Percentiles rank a stretch among this genome's conserved stretches.
phyloP scores from a whole-genome alignment of 2,797 vertebrate species.

The Tenualosa ilisha region DNA sequence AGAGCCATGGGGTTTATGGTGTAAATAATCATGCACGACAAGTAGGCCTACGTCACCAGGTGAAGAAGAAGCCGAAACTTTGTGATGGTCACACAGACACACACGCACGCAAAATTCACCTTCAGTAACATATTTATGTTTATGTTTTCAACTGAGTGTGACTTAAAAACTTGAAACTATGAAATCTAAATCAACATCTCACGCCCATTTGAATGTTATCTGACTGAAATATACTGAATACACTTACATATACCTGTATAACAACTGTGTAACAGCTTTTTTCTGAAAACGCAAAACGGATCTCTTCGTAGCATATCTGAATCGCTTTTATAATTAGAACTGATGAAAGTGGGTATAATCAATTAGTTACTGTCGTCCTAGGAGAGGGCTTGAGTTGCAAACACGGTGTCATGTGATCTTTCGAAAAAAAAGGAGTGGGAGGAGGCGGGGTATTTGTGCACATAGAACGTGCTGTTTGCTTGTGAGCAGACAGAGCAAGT shows the following conservation, averaged over 20 bases:
- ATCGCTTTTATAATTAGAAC: not conserved
- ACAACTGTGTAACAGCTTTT: no score
- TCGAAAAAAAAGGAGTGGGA: conserved; percentile 23
- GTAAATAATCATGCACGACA: not conserved
- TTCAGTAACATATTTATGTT: not conserved
- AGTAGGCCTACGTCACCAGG: not conserved
- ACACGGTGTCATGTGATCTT: conserved; percentile 32
- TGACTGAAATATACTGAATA: no score
- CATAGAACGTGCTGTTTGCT: conserved; percentile 29
- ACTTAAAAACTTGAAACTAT: not conserved
- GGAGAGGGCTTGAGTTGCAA: conserved; percentile 15
- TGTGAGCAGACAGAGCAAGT: conserved; percentile 13
- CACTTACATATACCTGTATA: no score
- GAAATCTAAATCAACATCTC: not conserved
- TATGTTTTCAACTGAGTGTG: not conserved
- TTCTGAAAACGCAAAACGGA: no score
- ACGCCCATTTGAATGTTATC: not conserved
- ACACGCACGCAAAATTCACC: not conserved
- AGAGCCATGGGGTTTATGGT: not conserved
- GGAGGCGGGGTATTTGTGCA: conserved; percentile 30
- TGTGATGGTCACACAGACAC: no score
- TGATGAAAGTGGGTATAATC: not conserved
- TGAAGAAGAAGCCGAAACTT: not conserved
- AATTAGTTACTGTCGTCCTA: conserved; percentile 15
- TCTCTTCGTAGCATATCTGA: no score